Base-by-base conservation (phyloP, 2,888 invertebrate genomes). In the Cotesia congregata region DNA sequence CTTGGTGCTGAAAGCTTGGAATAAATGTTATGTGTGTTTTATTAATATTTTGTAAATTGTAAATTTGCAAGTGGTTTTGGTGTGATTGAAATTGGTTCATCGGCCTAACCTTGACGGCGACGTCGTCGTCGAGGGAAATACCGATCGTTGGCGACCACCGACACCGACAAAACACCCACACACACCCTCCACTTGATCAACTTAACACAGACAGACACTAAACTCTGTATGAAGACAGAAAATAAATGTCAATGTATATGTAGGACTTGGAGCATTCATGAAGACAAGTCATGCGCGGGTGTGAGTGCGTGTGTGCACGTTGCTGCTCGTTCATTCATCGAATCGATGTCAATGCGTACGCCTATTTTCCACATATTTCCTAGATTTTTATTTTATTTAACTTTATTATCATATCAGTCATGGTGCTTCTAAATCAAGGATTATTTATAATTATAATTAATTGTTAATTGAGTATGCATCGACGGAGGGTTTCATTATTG, bases 271-370 rank as follows among this genome's bases (percentile, higher is more conserved):
- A 80, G 82, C 83, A 82, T 82, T 82, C 82, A 81, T 81, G 80
- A 82, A 80, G 80, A 81, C 80, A 79, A 77, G 72, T 69, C 73
- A 78, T 81, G 79, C 79, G 78, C 79, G 78, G 75, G 82, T 84
- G 84, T 85, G 84, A 81, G 82, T 84, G 82, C 83, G 86, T 80
- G 81, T 78, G 76, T 79, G 78, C 79, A 81, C 79, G 81, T 75
- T 82, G 81, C 50, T 50, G 50, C 77, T 78, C 65, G 77, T 80
- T 81, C 82, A 84, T 85, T 86, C 87, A 86, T 85, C 82, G 88
- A 89, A 88, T 85, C 84, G 83, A 85, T 86, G 84, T 85, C 84
- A 83, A 82, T 83, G 83, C 80, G 80, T 83, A 80, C 77, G 78
- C 75, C 82, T 81, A 70, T 79, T 68, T 77, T 50, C 50, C 67